Conservation (phyloP, 30 jellyfish, hydroid and myxozoan genomes). For the Nemopilema nomurai region DNA sequence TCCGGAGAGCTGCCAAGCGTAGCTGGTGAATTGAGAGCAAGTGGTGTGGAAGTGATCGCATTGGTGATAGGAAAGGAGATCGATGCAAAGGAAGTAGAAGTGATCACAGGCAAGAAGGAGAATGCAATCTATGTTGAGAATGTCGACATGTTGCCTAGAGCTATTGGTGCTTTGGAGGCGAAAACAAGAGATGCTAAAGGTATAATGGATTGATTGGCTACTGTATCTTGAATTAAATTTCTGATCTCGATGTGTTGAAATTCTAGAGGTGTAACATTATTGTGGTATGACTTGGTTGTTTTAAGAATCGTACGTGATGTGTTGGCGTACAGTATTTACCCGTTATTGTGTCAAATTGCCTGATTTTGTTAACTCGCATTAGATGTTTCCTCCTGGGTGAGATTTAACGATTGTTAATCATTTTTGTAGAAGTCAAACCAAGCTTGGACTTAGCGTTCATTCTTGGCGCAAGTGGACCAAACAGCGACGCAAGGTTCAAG, state of each 20-base stretch:
- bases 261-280: too few relatives aligned
- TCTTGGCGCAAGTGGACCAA: conserved; percentile 63
- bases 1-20: conserved; percentile 58
- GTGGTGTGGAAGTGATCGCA: conserved; percentile 74
- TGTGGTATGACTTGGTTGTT: too few relatives aligned
- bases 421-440: conserved; percentile 35
- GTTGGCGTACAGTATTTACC: too few relatives aligned
- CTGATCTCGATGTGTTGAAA: too few relatives aligned
- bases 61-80: conserved; percentile 62
- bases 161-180: conserved; percentile 64
- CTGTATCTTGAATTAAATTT: not conserved
- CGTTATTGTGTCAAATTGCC: too few relatives aligned
- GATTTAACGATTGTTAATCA: not conserved
- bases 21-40: conserved; percentile 47
- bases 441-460: conserved; percentile 75
- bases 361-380: too few relatives aligned
- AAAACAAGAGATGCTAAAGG: conserved; percentile 65
- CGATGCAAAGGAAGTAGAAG: conserved; percentile 36
- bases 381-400: too few relatives aligned
- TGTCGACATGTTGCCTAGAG: conserved; percentile 33
- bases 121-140: conserved; percentile 46
- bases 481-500: conserved; percentile 25
- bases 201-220: not conserved
- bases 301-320: too few relatives aligned
- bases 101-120: conserved; percentile 39